A percentile compares a stretch with the other conserved stretches of the same genome.
phyloP scores from a whole-genome alignment of 2,797 vertebrate genomes.

The Gambusia yucatana region DNA sequence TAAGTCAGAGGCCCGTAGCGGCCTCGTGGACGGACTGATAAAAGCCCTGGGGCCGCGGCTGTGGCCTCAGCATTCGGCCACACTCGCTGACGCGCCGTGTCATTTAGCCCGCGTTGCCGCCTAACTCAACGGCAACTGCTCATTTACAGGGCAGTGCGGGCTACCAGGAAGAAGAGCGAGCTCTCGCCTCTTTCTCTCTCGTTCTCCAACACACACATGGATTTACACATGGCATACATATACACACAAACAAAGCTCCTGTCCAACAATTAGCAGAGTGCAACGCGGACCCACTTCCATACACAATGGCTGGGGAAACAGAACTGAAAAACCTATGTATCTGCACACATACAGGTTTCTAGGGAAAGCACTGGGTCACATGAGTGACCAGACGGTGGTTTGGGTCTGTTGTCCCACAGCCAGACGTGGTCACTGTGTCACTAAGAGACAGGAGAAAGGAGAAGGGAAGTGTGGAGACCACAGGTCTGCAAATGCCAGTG shows the following conservation, averaged over 20 bases:
- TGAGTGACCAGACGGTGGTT: constrained; percentile 81
- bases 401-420: constrained; percentile 68
- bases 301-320: constrained; percentile 52
- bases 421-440: constrained; percentile 75
- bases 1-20: constrained; percentile 72
- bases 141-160: constrained; percentile 83
- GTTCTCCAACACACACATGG: constrained; percentile 29
- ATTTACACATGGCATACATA: constrained; percentile 31
- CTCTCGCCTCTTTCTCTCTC: constrained; percentile 42
- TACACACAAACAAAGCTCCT: constrained; percentile 52
- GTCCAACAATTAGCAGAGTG: constrained; percentile 70
- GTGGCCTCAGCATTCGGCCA: constrained; percentile 80
- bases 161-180: constrained; percentile 75
- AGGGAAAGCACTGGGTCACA: constrained; percentile 65
- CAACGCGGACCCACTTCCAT: constrained; percentile 46
- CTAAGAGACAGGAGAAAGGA: constrained; percentile 66
- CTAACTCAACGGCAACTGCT: constrained; percentile 82
- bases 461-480: constrained; percentile 73
- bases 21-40: constrained; percentile 79
- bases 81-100: constrained; percentile 81
- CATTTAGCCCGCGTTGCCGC: constrained; percentile 81
- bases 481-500: constrained; percentile 65
- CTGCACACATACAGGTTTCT: constrained; percentile 29
- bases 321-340: constrained; percentile 35
- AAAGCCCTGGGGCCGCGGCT: constrained; percentile 79